A percentile compares a stretch with the other conserved stretches of the same genome.
These are phyloP conservation scores for Diarsia dahlii DNA, from an alignment of 2,888 invertebrate species.

Conservation along the genomic window DNA sequence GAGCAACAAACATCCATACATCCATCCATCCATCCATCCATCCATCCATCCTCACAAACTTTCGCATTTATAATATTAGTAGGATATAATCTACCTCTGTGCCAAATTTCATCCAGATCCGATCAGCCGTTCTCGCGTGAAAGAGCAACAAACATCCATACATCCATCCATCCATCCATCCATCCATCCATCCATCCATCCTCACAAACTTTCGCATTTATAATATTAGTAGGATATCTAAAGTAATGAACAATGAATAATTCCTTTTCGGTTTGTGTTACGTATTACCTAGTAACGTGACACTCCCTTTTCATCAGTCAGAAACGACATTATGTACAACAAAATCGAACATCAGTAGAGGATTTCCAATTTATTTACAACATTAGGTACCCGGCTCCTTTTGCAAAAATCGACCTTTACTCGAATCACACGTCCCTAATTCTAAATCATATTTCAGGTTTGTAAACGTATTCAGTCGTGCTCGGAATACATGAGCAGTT, in stretches of 20 bases:
- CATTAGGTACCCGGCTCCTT: neutral
- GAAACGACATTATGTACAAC: neutral
- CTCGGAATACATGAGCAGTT: conserved; percentile 19
- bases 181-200: no score
- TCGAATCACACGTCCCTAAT: conserved; percentile 24
- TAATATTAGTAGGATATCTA: no score
- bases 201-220: no score
- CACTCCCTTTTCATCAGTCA: neutral
- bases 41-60: no score
- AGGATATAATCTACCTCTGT: no score
- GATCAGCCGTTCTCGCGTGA: no score
- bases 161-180: no score
- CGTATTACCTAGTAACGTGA: neutral
- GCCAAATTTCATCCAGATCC: no score
- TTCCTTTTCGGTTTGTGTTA: neutral
- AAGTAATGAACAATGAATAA: neutral
- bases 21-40: no score
- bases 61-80: no score
- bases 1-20: no score
- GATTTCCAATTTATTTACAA: neutral
- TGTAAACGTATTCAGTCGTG: conserved; percentile 20
- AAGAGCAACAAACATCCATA: no score
- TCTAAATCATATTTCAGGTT: conserved; percentile 27
- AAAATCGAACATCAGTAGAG: neutral
- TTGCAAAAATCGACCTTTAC: conserved; percentile 3